These are phyloP conservation scores for Anneissia japonica DNA, from an alignment of 35 echinoderm and acorn worm genomes.

Conservation along the genomic window DNA sequence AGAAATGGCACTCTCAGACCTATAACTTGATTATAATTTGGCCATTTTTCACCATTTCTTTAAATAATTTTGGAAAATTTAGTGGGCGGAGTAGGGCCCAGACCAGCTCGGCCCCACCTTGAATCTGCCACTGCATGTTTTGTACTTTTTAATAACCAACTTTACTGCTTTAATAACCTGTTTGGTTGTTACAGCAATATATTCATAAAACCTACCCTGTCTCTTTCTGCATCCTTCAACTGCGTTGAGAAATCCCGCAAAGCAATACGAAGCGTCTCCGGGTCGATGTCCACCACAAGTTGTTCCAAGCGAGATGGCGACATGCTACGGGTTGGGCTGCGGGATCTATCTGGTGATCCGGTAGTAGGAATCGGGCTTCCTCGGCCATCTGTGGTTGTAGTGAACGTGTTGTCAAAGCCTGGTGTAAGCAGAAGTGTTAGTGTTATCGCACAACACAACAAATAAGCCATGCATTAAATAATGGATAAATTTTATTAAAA, in stretches of 20 bases:
- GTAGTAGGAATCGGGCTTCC: slow-evolving; percentile 82
- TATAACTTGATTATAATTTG: too few relatives aligned
- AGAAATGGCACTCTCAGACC: too few relatives aligned
- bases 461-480: neutral
- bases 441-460: neutral
- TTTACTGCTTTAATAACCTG: too few relatives aligned
- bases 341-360: slow-evolving; percentile 82
- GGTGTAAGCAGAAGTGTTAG: neutral
- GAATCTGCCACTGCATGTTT: too few relatives aligned
- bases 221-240: slow-evolving; percentile 80
- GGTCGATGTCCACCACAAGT: slow-evolving; percentile 87
- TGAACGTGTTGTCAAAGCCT: slow-evolving; percentile 97
- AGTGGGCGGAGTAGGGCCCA: too few relatives aligned
- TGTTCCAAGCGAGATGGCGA: slow-evolving; percentile 84
- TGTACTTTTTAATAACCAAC: too few relatives aligned
- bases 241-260: slow-evolving; percentile 84
- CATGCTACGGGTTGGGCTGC: slow-evolving; percentile 50
- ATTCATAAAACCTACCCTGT: slow-evolving; percentile 70
- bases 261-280: slow-evolving; percentile 84
- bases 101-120: too few relatives aligned
- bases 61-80: too few relatives aligned
- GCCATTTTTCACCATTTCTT: too few relatives aligned
- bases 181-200: too few relatives aligned
- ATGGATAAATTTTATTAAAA: neutral
- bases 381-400: slow-evolving; percentile 77